Percentiles rank a stretch among this genome's conserved stretches.
Evolutionary conservation across 1,140 invertebrate genomes (phyloP).

Genomic region (Atta cephalotes): DNA sequence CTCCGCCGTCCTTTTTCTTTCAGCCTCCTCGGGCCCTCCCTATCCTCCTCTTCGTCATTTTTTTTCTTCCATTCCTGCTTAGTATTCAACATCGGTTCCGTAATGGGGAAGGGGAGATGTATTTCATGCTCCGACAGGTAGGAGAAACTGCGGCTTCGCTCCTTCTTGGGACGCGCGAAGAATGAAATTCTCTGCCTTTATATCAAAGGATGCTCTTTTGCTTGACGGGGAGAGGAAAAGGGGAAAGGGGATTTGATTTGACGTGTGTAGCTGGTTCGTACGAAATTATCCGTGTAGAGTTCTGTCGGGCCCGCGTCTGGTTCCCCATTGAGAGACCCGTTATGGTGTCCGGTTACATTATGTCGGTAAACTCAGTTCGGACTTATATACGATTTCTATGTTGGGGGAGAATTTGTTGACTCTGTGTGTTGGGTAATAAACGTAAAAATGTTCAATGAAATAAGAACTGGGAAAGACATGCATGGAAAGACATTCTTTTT

Average conservation of each 20-base stretch:
- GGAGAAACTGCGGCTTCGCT: constrained; percentile 35
- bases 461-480: background rate
- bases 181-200: constrained; percentile 34
- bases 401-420: constrained; percentile 44
- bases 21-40: background rate
- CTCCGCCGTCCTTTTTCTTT: constrained; percentile 4
- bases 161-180: constrained; percentile 22
- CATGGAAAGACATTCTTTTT: background rate
- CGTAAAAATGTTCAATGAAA: constrained; percentile 30
- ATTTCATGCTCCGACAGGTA: constrained; percentile 55
- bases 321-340: constrained; percentile 30
- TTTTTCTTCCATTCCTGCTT: constrained; percentile 38
- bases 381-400: constrained; percentile 1
- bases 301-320: background rate
- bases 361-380: constrained; percentile 44
- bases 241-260: background rate
- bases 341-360: constrained; percentile 54
- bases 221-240: background rate
- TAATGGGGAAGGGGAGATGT: background rate
- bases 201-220: constrained; percentile 6
- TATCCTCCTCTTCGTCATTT: background rate
- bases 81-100: constrained; percentile 27
- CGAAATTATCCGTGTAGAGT: constrained; percentile 16
- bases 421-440: background rate
- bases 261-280: constrained; percentile 1